Evolutionary conservation across 2,888 invertebrate species (phyloP).

Genomic region (Eretmocerus hayati): DNA sequence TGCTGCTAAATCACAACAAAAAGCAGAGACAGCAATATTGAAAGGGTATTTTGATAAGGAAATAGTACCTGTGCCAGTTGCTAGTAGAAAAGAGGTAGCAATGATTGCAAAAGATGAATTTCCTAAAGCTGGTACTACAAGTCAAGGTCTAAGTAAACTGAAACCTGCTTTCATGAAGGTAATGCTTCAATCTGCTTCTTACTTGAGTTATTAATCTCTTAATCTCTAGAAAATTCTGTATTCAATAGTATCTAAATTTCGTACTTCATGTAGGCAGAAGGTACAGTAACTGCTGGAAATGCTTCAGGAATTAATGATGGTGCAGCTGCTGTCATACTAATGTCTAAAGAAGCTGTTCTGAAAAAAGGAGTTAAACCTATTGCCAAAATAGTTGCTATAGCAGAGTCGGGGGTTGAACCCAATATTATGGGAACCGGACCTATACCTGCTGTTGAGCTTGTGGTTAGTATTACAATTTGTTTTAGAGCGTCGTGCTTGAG

Average conservation of each 20-base stretch:
- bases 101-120: slow-evolving; percentile 61
- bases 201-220: too few species aligned
- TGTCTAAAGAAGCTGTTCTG: slow-evolving; percentile 55
- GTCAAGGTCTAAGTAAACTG: slow-evolving; percentile 57
- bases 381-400: slow-evolving; percentile 69
- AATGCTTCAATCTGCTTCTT: slow-evolving; percentile 15
- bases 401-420: slow-evolving; percentile 75
- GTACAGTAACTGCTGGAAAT: slow-evolving; percentile 72
- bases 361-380: slow-evolving; percentile 57
- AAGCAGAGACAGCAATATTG: slow-evolving; percentile 56
- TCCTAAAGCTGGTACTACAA: slow-evolving; percentile 56
- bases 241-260: too few species aligned
- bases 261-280: slow-evolving; percentile 44
- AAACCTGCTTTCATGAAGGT: slow-evolving; percentile 60
- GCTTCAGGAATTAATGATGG: slow-evolving; percentile 82
- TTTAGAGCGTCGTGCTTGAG: too few species aligned
- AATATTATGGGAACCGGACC: slow-evolving; percentile 74
- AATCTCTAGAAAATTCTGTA: too few species aligned
- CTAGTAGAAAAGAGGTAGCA: slow-evolving; percentile 46
- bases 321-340: slow-evolving; percentile 76
- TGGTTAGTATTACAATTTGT: slow-evolving; percentile 59
- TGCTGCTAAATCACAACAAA: slow-evolving; percentile 62
- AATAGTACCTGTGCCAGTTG: slow-evolving; percentile 60
- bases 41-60: slow-evolving; percentile 62
- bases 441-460: slow-evolving; percentile 60